A percentile compares a stretch with the other conserved stretches of the same genome.
These are phyloP conservation scores for Phylloscopus whistleri DNA, from an alignment of 2,113 vertebrate species.

Conservation along the genomic window DNA sequence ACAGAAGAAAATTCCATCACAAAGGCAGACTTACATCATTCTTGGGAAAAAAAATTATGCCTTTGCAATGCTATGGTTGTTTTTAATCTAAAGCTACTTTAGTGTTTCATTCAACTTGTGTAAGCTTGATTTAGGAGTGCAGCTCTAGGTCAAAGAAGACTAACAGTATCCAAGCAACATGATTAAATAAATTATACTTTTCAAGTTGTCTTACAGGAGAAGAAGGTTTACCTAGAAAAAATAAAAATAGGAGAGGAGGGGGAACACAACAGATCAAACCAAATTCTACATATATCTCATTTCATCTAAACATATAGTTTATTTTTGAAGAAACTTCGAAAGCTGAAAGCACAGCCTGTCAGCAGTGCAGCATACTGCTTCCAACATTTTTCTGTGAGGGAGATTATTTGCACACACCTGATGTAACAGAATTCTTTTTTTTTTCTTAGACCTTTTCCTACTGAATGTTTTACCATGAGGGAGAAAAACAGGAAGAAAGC, in stretches of 20 bases:
- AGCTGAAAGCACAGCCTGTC: background rate
- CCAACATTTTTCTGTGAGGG: background rate
- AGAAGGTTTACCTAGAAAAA: background rate
- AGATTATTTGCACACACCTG: background rate
- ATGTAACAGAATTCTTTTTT: background rate
- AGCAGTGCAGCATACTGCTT: background rate
- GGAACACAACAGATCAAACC: background rate
- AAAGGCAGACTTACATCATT: background rate
- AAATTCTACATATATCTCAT: background rate
- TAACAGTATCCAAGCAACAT: slow-evolving; percentile 1
- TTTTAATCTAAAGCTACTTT: background rate
- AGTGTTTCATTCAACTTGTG: background rate
- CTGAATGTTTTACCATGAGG: fast-evolving
- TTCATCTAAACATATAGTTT: background rate
- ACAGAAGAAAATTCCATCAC: background rate
- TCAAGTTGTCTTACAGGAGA: background rate
- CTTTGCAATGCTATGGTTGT: background rate
- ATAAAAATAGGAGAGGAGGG: background rate
- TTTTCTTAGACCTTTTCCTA: background rate
- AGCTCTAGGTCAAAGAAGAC: background rate
- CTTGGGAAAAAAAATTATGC: background rate
- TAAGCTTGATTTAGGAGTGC: background rate
- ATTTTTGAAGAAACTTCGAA: background rate
- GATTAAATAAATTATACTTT: background rate
- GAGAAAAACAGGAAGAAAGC: background rate